Base-by-base conservation (phyloP, 2,113 vertebrate genomes). In the Clarias macrocephalus region DNA sequence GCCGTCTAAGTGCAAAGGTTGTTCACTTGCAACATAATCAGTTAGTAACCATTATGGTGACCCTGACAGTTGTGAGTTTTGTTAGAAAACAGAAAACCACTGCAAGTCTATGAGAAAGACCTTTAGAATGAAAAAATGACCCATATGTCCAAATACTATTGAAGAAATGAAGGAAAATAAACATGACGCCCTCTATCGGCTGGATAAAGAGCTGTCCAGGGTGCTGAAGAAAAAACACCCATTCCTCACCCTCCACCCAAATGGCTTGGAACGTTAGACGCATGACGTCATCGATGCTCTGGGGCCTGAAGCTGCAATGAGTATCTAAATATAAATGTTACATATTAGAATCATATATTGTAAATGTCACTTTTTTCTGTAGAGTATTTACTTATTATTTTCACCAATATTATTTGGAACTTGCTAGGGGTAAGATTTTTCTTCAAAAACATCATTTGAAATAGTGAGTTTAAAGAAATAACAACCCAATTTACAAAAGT, bases 121-220 rank as follows among this genome's bases (percentile, higher is more conserved):
- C 28, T 59, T 33, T 19, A 37, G 7, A 30, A 60, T 60, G 15
- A 12, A n/a, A 30, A 56, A 52, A 11, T 70, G 5, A 33, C 21
- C 28, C 8, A 59, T 54, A 77, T 54, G 57, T 52, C 11, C 13
- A 52, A 63, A 63, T 30, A 10, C 23, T 52, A 60, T 52, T 85
- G 54, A 76, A 80, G 57, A 5, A 65, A 65, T 25, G 7, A 66
- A 54, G 21, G 16, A 60, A 80, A 8, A 72, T 59, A 5, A 15
- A 1, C 56, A 73, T 21, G 79, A 87, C 68, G 37, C 80, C 86
- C 86, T 81, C 86, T 87, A 33, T 54, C 54, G 86, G 68, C 37
- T 2, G 42, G 42, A 87, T 19, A 42, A 37, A 84, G 82, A 88
- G 85, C 88, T 88, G 89, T 90, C 89, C 87, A 54, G 33, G 85